Evolutionary conservation across 1,140 invertebrate species (phyloP).

Genomic region (Ips nitidus): DNA sequence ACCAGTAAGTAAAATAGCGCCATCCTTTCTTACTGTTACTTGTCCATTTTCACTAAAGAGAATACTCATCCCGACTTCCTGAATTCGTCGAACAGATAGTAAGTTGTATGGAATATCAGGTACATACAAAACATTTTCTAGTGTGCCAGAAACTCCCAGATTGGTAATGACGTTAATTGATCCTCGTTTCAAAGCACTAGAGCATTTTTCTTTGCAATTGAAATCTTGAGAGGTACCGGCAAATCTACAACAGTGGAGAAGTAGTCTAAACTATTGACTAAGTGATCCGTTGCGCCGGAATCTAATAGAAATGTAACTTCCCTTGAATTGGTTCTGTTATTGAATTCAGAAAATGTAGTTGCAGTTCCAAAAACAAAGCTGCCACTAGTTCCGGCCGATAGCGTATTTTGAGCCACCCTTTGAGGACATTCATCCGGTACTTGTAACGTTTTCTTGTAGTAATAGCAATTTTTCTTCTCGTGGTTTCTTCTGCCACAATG

Average conservation of each 20-base stretch:
- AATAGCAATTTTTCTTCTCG: slow-evolving; percentile 17
- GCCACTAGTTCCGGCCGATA: background rate
- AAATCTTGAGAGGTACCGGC: slow-evolving; percentile 19
- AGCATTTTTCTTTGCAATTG: slow-evolving; percentile 20
- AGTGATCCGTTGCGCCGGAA: slow-evolving; percentile 31
- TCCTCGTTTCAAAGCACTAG: slow-evolving; percentile 15
- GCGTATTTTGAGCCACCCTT: background rate
- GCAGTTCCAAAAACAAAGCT: slow-evolving; percentile 14
- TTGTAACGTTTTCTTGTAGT: slow-evolving; percentile 22
- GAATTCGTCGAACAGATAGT: slow-evolving; percentile 45
- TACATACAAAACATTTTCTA: slow-evolving; percentile 25
- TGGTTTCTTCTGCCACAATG: slow-evolving; percentile 29
- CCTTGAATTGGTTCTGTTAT: background rate
- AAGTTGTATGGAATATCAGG: slow-evolving; percentile 42
- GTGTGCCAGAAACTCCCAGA: slow-evolving; percentile 7
- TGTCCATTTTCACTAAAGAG: slow-evolving; percentile 42
- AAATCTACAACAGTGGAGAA: slow-evolving; percentile 13
- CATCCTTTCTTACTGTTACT: slow-evolving; percentile 37
- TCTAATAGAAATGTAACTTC: slow-evolving; percentile 23
- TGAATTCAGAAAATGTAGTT: too few relatives aligned
- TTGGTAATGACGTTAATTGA: slow-evolving; percentile 22
- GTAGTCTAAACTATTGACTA: slow-evolving; percentile 16
- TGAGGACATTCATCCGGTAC: slow-evolving; percentile 2
- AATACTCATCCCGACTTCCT: slow-evolving; percentile 42
- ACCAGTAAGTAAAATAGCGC: slow-evolving; percentile 41